Base-by-base conservation (phyloP, 2,113 vertebrate species). In the Aldabrachelys gigantea region DNA sequence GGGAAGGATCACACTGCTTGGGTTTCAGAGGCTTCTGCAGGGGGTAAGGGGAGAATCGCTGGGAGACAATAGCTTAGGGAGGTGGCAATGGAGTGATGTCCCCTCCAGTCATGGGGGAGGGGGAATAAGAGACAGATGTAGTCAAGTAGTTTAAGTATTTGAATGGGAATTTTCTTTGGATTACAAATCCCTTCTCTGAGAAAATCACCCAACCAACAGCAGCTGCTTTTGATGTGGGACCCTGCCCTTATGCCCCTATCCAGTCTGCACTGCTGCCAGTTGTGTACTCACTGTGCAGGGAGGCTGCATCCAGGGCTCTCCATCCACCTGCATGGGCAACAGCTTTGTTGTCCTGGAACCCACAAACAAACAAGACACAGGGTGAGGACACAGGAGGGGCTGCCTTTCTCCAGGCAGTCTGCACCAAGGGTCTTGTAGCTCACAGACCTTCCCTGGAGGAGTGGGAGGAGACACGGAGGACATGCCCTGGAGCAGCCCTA, bases 271-370 rank as follows among this genome's bases (percentile, higher is more conserved):
- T 8, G 13, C 21, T 41, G 59, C 38, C 80, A 4, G 14, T 79
- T 0, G 0, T 2, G 49, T 38, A 98, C 99, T 99, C 96, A 99
- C 99, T 8, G 97, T 99, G 98, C 99, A 99, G 41, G 99, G 98
- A 0, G 99, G 99, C 97, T 99, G 99, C 99, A 99, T 99, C 99
- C 99, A 99, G 56, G 99, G 99, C 97, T 99, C 99, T 27, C 99
- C 99, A 4, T 99, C 99, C 79, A 99, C 99, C 98, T 99, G 99
- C 99, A 99, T 99, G 21, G 99, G 99, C 96, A 99, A 98, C 94
- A 99, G 98, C 57, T 99, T 99, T 95, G 98, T 99, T 0, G 99
- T 99, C 98, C 99, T 99, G 97, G 78, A 91, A 91, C 24, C 87
- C 44, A 52, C n/a, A 93, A 88, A 93, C 88, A 29, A 79, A 82